Conservation (phyloP, 2,797 vertebrate species). For the Aulostomus chinensis region DNA sequence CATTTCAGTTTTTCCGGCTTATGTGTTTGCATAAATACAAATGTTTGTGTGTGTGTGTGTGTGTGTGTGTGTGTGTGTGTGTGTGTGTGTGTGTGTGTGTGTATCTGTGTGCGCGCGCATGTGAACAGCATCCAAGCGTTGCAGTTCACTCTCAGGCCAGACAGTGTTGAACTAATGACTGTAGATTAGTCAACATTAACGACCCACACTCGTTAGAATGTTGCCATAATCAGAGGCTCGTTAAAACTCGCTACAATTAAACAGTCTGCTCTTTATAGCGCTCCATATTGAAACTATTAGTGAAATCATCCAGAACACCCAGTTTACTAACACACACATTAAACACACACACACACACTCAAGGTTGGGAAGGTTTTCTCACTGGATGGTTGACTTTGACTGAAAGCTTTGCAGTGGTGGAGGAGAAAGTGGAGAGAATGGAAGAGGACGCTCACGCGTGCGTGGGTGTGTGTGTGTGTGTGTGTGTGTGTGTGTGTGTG, state of each 20-base stretch:
- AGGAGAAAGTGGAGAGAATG: slow-evolving; percentile 6
- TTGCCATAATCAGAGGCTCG: slow-evolving; percentile 76
- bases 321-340: slow-evolving; percentile 67
- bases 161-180: slow-evolving; percentile 79
- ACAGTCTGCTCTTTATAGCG: slow-evolving; percentile 76
- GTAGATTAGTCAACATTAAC: slow-evolving; percentile 79
- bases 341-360: slow-evolving; percentile 34
- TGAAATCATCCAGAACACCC: slow-evolving; percentile 75
- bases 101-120: slow-evolving; percentile 3
- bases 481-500: too few species aligned
- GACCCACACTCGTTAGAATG: slow-evolving; percentile 74
- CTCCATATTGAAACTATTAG: slow-evolving; percentile 82
- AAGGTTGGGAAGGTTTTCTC: slow-evolving; percentile 23
- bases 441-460: background rate
- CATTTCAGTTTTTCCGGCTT: background rate
- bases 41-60: too few species aligned
- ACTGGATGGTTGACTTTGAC: slow-evolving; percentile 42
- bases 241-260: slow-evolving; percentile 78
- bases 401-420: slow-evolving; percentile 44
- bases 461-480: background rate
- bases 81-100: slow-evolving; percentile 1
- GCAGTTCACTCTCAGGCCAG: slow-evolving; percentile 70
- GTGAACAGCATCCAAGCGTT: slow-evolving; percentile 25
- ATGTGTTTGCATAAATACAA: slow-evolving; percentile 5
- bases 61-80: background rate